Base-by-base conservation (phyloP, 2,113 vertebrate genomes). In the Burhinus bistriatus region DNA sequence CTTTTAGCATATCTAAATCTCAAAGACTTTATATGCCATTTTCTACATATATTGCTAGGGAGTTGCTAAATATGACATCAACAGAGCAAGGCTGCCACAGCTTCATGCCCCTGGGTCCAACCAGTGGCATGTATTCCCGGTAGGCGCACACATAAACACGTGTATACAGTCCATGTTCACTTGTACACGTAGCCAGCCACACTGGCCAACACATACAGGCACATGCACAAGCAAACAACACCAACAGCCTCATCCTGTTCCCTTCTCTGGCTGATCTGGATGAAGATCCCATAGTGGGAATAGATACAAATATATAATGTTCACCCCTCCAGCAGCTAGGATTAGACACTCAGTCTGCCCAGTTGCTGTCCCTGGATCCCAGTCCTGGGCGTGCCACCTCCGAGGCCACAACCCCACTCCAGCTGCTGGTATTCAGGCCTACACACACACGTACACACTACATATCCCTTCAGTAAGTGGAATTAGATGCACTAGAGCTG, bases 401-500 rank as follows among this genome's bases (percentile, higher is more conserved):
- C 32, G 55, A 47, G 16, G 12, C 36, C 34, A 14, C 26, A 80
- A 47, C 3, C 7, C 15, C 12, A 5, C 7, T 42, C 12, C 8
- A 57, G 14, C 36, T 57, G 9, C 49, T 66, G 11, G 3, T 57
- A 14, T 51, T 83, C 36, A 55, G n/a, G 71, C 30, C 20, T 40
- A 57, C 8, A 32, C 32, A 40, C 1, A 73, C 15, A 21, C 3
- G 15, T 3, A 6, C 1, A 12, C 36, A 25, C 13, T 17, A 1
- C 4, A 3, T 21, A 65, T 45, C 11, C 27, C 20, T 65, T 44
- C 27, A 49, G 36, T 20, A 66, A 34, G 15, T 0, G 0, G 9
- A 23, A 13, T 22, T 38, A 30, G 7, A 66, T 34, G 40, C 6
- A 23, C 3, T 22, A 42, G 9, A 23, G 26, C 16, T 23, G 12